Percentiles rank a stretch among this genome's conserved stretches.
Evolutionary conservation across 2,113 vertebrate genomes (phyloP).

Genomic region (Elanus axillaris): DNA sequence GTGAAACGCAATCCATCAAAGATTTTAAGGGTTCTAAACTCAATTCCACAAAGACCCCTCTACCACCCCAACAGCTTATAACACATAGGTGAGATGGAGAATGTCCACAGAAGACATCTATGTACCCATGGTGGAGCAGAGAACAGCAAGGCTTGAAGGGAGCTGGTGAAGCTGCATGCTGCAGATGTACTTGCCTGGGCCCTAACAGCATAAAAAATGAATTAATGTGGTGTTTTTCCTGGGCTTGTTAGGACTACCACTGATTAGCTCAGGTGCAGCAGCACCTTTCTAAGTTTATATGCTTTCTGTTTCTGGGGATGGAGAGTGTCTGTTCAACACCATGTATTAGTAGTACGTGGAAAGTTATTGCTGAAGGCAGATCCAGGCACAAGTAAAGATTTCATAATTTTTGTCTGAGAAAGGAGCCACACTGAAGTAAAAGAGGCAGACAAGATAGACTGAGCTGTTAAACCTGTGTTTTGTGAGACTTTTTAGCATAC

Average conservation of each 20-base stretch:
- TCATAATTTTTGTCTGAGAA: not conserved
- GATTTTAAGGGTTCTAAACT: not conserved
- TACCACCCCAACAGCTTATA: not conserved
- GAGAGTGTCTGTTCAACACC: not conserved
- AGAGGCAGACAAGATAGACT: not conserved
- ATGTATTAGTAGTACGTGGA: accelerated
- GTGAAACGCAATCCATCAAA: not conserved
- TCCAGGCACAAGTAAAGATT: not conserved
- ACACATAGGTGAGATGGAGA: not conserved
- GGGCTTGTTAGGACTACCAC: not conserved
- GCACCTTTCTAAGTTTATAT: not conserved
- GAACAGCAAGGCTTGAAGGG: not conserved
- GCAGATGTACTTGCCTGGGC: not conserved
- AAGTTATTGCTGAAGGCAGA: not conserved
- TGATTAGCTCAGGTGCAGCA: not conserved
- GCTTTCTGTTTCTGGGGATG: not conserved
- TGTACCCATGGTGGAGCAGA: not conserved
- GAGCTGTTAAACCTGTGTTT: not conserved
- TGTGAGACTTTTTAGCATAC: not conserved
- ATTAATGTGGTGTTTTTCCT: not conserved
- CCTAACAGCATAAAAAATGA: not conserved
- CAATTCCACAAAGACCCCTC: not conserved
- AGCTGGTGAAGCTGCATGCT: accelerated
- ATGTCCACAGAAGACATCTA: too few relatives aligned
- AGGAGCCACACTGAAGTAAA: not conserved